These are phyloP conservation scores for Alligator sinensis DNA, from an alignment of 2,113 vertebrate genomes.

Conservation along the genomic window DNA sequence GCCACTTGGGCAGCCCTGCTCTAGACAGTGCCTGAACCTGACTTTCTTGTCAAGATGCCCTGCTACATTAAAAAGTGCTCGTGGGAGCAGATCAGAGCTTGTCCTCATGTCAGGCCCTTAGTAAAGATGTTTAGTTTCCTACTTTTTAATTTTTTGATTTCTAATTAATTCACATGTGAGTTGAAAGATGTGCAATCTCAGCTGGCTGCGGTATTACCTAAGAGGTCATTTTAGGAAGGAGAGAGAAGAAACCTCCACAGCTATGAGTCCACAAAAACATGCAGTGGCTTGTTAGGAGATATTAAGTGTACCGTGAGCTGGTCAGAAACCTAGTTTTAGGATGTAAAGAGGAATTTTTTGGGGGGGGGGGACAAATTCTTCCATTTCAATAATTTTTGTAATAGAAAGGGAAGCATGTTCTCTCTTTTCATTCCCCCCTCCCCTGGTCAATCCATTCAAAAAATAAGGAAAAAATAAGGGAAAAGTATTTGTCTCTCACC, in stretches of 20 bases:
- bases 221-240: not conserved
- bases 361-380: not conserved
- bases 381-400: not conserved
- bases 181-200: not conserved
- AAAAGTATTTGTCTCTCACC: no score
- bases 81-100: no score
- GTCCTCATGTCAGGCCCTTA: no score
- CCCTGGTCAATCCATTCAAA: not conserved
- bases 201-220: not conserved
- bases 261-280: not conserved
- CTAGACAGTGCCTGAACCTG: no score
- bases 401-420: not conserved
- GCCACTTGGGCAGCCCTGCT: no score
- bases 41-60: no score
- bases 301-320: not conserved
- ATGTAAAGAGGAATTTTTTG: not conserved
- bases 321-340: not conserved
- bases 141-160: not conserved
- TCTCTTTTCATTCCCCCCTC: not conserved
- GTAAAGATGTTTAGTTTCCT: no score
- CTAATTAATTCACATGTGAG: not conserved
- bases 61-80: no score
- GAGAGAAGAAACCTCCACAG: not conserved
- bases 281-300: not conserved
- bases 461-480: not conserved